Conservation (phyloP, 2,888 invertebrate species). For the Agonopterix alstromeriana region DNA sequence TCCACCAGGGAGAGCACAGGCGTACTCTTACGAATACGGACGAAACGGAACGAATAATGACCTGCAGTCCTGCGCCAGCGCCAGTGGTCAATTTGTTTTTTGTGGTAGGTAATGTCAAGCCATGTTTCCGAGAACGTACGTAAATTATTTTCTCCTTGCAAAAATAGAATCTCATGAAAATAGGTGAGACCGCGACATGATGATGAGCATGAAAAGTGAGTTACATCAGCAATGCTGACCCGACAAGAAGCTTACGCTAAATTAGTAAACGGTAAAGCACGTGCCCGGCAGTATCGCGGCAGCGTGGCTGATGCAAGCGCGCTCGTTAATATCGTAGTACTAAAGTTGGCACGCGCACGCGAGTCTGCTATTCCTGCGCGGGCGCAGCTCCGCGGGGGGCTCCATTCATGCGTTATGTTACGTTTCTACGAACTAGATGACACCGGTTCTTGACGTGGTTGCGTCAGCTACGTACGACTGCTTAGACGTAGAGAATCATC, state of each 20-base stretch:
- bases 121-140: too few species aligned
- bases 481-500: too few species aligned
- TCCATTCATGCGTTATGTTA: not conserved
- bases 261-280: not conserved
- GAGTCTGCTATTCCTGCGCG: not conserved
- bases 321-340: constrained; percentile 15
- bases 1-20: too few species aligned
- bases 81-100: too few species aligned
- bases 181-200: not conserved
- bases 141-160: too few species aligned
- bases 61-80: too few species aligned
- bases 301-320: constrained; percentile 25
- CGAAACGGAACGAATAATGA: too few species aligned
- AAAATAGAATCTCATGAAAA: too few species aligned
- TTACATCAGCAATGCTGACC: not conserved
- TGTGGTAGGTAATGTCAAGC: too few species aligned
- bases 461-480: not conserved
- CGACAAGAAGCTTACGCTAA: not conserved
- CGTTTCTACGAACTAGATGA: not conserved
- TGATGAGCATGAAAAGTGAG: not conserved
- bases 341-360: constrained; percentile 6
- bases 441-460: not conserved
- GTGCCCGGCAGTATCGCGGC: not conserved
- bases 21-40: too few species aligned
- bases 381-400: not conserved